phyloP scores from a whole-genome alignment of 2,113 vertebrate genomes.

The Leptobrachium leishanense region DNA sequence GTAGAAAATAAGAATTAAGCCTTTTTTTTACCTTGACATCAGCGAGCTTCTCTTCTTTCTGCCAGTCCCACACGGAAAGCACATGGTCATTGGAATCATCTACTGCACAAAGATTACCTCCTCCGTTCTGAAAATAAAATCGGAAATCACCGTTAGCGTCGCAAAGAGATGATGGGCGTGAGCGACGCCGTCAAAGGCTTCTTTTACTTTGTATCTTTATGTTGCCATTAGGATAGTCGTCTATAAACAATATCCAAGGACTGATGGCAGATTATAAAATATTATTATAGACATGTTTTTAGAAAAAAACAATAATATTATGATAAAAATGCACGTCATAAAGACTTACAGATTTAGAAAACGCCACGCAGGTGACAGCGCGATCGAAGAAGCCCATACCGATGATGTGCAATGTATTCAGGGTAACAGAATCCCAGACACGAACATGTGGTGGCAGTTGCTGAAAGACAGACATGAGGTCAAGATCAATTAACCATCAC shows the following conservation, averaged over 20 bases:
- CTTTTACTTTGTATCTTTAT: no score
- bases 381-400: conserved; percentile 91
- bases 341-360: conserved; percentile 93
- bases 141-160: not conserved
- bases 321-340: not conserved
- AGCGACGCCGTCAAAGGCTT: no score
- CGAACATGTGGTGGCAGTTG: conserved; percentile 93
- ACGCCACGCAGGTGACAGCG: conserved; percentile 90
- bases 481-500: not conserved
- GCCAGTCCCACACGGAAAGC: conserved; percentile 98
- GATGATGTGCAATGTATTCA: conserved; percentile 93
- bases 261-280: no score
- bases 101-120: conserved; percentile 86
- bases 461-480: conserved; percentile 58
- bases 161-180: no score
- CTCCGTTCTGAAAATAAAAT: conserved; percentile 80
- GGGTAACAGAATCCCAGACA: conserved; percentile 95
- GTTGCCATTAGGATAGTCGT: no score
- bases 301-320: no score
- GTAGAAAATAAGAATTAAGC: no score
- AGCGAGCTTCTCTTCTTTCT: conserved; percentile 87
- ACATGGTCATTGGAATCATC: conserved; percentile 96
- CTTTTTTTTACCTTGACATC: conserved; percentile 83
- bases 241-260: no score
- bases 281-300: no score